Conservation (phyloP, 1,140 invertebrate species). For the Archegozetes longisetosus region DNA sequence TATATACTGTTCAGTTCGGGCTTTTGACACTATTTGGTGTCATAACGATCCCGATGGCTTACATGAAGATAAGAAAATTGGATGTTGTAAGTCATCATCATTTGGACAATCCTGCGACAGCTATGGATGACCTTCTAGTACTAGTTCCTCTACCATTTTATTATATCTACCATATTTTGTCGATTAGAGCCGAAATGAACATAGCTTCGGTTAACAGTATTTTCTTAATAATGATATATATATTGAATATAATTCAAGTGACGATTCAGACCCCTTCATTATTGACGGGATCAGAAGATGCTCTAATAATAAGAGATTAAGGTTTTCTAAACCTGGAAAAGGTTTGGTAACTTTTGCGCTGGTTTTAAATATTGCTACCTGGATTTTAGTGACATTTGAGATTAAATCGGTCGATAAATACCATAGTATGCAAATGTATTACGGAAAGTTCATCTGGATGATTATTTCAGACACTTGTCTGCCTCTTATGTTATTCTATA, state of each 20-base stretch:
- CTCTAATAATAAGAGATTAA: slow-evolving; percentile 44
- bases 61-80: slow-evolving; percentile 39
- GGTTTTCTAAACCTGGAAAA: slow-evolving; percentile 51
- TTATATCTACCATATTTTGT: slow-evolving; percentile 48
- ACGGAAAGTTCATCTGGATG: slow-evolving; percentile 50
- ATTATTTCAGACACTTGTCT: slow-evolving; percentile 57
- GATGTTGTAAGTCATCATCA: slow-evolving; percentile 38
- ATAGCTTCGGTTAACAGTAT: slow-evolving; percentile 29
- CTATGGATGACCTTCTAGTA: slow-evolving; percentile 48
- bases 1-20: slow-evolving; percentile 12
- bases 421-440: slow-evolving; percentile 45
- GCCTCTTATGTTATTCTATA: slow-evolving; percentile 61
- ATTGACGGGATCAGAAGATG: slow-evolving; percentile 54
- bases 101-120: slow-evolving; percentile 34
- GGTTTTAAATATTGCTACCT: slow-evolving; percentile 59
- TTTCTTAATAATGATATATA: background rate
- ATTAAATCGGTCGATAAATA: slow-evolving; percentile 45
- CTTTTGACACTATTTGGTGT: slow-evolving; percentile 33
- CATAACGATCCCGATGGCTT: slow-evolving; percentile 34
- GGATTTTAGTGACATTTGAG: slow-evolving; percentile 62
- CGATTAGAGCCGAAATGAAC: slow-evolving; percentile 41
- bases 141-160: slow-evolving; percentile 53
- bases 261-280: slow-evolving; percentile 51
- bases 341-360: slow-evolving; percentile 59
- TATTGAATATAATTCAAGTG: slow-evolving; percentile 17